phyloP scores from a whole-genome alignment of 2,888 invertebrate genomes.

The Frankliniella fusca region DNA sequence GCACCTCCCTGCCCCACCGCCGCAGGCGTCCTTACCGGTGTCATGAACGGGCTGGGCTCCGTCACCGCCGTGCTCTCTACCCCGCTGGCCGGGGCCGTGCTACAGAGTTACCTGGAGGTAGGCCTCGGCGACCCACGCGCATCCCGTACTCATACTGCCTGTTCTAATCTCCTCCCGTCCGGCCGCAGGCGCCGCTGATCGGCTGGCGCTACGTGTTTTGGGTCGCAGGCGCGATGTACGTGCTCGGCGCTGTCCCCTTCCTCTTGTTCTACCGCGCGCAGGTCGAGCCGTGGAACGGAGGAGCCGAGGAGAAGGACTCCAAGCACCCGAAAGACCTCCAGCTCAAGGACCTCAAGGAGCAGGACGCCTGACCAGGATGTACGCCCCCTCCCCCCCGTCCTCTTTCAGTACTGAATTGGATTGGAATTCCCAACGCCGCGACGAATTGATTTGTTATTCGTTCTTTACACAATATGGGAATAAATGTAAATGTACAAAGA shows the following conservation, averaged over 20 bases:
- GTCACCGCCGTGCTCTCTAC: constrained; percentile 38
- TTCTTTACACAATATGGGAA: too few relatives aligned
- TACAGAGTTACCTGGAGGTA: constrained; percentile 26
- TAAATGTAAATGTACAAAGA: too few relatives aligned
- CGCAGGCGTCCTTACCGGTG: constrained; percentile 39
- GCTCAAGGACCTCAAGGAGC: not conserved
- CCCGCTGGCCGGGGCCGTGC: constrained; percentile 37
- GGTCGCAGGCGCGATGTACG: constrained; percentile 37
- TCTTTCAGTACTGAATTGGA: too few relatives aligned
- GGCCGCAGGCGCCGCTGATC: constrained; percentile 33
- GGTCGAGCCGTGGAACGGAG: constrained; percentile 38
- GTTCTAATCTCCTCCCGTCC: not conserved
- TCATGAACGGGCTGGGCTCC: constrained; percentile 39
- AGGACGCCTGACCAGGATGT: not conserved
- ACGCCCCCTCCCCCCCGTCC: not conserved
- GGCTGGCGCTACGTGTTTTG: constrained; percentile 39
- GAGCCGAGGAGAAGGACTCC: not conserved
- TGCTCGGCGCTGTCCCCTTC: constrained; percentile 36
- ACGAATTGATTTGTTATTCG: too few relatives aligned
- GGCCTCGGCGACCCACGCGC: not conserved
- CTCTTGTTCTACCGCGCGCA: constrained; percentile 35
- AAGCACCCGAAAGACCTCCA: not conserved
- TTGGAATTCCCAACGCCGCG: too few relatives aligned
- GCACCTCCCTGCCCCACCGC: not conserved
- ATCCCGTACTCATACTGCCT: too few relatives aligned